phyloP scores from a whole-genome alignment of 2,888 invertebrate genomes.

The Orthosia gracilis region DNA sequence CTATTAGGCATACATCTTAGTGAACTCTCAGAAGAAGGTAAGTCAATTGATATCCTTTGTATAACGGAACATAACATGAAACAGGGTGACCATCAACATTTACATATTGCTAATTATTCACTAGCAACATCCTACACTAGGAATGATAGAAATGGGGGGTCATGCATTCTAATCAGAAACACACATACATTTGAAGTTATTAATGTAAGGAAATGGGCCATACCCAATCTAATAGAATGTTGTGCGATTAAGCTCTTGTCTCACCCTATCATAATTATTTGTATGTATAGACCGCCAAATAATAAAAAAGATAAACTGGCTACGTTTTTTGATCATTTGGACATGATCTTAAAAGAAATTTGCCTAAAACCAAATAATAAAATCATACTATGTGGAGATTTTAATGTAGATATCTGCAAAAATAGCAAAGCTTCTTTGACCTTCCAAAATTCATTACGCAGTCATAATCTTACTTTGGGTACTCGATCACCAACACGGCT shows the following conservation, averaged over 20 bases:
- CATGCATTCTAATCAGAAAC: slow-evolving; percentile 2
- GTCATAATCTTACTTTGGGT: no score
- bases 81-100: neutral
- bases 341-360: slow-evolving; percentile 2
- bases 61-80: slow-evolving; percentile 1
- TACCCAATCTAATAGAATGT: slow-evolving; percentile 8
- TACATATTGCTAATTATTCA: neutral
- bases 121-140: neutral
- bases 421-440: no score
- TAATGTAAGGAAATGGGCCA: slow-evolving; percentile 4
- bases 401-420: no score
- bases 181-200: neutral
- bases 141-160: neutral
- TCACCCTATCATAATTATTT: slow-evolving; percentile 9
- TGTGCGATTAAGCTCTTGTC: slow-evolving; percentile 13
- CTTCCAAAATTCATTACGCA: no score
- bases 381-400: slow-evolving; percentile 1
- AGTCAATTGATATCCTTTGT: neutral
- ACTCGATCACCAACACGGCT: no score
- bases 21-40: neutral
- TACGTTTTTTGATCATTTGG: slow-evolving; percentile 10
- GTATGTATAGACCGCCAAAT: slow-evolving; percentile 18
- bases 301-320: neutral
- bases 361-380: neutral
- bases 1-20: neutral